Evolutionary conservation across 2,113 vertebrate species (phyloP), one percentile per base, ranked within the genome.

Genomic region (Perca schrenkii): DNA sequence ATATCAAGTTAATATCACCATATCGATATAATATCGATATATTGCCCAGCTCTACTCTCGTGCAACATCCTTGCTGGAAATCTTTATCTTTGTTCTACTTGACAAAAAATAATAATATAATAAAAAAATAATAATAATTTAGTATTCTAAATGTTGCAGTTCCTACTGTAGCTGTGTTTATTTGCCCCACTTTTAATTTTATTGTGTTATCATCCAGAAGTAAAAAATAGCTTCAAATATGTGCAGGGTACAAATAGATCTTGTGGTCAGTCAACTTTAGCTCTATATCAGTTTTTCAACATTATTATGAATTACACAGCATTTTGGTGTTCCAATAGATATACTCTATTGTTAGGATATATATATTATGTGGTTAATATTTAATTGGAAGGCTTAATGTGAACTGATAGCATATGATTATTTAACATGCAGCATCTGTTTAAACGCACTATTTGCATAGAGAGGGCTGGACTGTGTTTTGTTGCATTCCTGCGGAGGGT

Each of bases 401-500:
- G 34, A 70, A 83, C 6, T 2, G 4, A 17, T 10, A 17, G 40
- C 12, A 61, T 15, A 14, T 15, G 10, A 63, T 56, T 49, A 49
- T 36, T 50, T 66, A 15, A 15, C 11, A 61, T 50, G 40, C 47
- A 80, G 53, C 61, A 79, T 75, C 8, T 82, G 78, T 58, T 81
- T 21, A 79, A 46, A 43, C 66, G 58, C 1, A 66, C 21, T 19
- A 4, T 80, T 74, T 85, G 50, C 61, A 72, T 77, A 73, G 36
- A 74, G 89, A 91, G 89, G 92, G 85, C 82, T 77, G 93, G 88
- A 67, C 79, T 67, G 84, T 86, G 92, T 91, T 92, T 92, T 89
- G 90, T 94, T 95, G 93, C 94, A 94, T 95, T 95, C 93, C 94
- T 95, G 94, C 93, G 92, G 93, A 94, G 91, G 80, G 90, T 91